A percentile compares a stretch with the other conserved stretches of the same genome.
These are phyloP conservation scores for Capreolus pygargus DNA, from an alignment of 2,113 vertebrate genomes.

Conservation along the genomic window DNA sequence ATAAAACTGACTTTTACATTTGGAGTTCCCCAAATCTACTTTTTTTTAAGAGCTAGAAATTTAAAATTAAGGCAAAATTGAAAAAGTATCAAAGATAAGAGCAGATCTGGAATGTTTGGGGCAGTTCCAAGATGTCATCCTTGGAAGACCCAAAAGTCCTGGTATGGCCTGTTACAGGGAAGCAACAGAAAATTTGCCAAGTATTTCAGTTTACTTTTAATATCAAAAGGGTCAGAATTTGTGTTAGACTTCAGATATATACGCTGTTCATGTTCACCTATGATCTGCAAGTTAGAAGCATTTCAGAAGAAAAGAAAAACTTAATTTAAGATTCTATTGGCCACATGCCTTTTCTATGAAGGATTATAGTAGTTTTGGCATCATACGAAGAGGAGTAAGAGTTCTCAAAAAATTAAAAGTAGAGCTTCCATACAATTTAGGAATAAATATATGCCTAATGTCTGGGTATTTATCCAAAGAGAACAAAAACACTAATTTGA, in stretches of 20 bases:
- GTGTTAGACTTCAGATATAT: neutral
- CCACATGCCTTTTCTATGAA: neutral
- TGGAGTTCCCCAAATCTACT: neutral
- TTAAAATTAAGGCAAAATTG: neutral
- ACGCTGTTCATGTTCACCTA: neutral
- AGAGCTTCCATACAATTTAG: neutral
- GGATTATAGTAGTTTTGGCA: neutral
- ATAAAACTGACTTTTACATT: neutral
- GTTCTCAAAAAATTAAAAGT: neutral
- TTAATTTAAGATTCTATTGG: neutral
- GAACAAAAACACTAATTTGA: neutral
- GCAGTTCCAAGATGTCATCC: neutral
- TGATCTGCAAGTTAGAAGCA: neutral
- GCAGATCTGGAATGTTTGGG: neutral
- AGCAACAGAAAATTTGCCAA: neutral
- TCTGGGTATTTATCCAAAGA: neutral
- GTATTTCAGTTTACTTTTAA: neutral
- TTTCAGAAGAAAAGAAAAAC: neutral
- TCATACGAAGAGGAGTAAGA: neutral
- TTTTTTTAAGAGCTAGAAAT: neutral
- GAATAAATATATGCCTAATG: neutral
- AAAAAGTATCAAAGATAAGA: neutral
- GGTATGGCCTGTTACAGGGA: neutral
- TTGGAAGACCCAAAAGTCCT: rapidly evolving
- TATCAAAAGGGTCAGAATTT: neutral